A percentile compares a stretch with the other conserved stretches of the same genome.
These are phyloP conservation scores for Sterrhoptilus dennistouni DNA, from an alignment of 2,113 vertebrate species.

Conservation along the genomic window DNA sequence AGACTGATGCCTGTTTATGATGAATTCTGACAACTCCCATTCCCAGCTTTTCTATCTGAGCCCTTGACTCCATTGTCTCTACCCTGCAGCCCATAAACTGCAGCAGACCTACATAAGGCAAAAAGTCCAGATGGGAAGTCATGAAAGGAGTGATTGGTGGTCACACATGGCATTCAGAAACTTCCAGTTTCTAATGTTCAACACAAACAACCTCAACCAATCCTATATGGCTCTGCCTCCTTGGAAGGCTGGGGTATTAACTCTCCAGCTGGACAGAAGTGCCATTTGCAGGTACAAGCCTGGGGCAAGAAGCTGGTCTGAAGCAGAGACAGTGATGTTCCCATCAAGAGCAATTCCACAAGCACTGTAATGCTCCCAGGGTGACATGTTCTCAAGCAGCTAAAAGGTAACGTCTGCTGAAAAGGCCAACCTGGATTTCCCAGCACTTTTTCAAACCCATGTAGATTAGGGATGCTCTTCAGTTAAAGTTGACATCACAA, in stretches of 20 bases:
- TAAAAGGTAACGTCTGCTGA: neutral
- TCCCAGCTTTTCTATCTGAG: neutral
- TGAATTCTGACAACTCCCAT: neutral
- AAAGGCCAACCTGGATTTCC: neutral
- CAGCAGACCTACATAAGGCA: neutral
- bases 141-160: neutral
- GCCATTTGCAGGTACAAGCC: neutral
- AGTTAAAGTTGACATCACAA: neutral
- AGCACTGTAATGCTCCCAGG: neutral
- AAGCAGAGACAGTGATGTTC: neutral
- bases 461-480: neutral
- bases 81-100: neutral
- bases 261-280: neutral
- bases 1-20: rapidly evolving
- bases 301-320: neutral
- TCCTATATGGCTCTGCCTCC: neutral
- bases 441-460: neutral
- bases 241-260: neutral
- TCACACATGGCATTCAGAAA: neutral
- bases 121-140: neutral
- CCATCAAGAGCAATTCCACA: neutral
- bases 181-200: rapidly evolving
- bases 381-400: neutral
- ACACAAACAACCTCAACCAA: neutral
- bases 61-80: neutral